phyloP scores from a whole-genome alignment of 2,888 invertebrate species.

The Syritta pipiens region DNA sequence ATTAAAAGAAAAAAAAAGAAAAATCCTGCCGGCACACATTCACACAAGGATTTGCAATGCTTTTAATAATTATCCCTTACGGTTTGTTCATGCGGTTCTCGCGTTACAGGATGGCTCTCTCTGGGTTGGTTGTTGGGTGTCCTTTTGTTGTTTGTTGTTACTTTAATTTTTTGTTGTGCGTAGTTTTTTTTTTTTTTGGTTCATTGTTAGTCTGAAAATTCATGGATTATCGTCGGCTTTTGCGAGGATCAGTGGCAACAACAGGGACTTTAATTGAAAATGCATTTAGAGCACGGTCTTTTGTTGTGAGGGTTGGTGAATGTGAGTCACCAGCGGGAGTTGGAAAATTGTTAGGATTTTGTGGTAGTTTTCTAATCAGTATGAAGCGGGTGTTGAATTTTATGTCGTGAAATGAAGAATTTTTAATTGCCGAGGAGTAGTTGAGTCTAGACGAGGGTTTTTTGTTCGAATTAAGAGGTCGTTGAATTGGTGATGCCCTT shows the following conservation, averaged over 20 bases:
- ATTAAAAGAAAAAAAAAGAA: too few relatives aligned
- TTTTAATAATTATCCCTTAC: constrained; percentile 55
- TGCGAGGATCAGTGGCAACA: constrained; percentile 18
- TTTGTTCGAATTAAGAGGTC: too few relatives aligned
- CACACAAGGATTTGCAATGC: constrained; percentile 34
- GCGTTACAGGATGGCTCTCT: constrained; percentile 27
- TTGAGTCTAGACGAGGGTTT: too few relatives aligned
- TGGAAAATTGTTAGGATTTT: background rate
- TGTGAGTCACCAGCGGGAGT: too few relatives aligned
- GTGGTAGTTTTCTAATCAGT: too few relatives aligned
- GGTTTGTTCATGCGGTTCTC: constrained; percentile 54
- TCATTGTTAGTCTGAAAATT: constrained; percentile 26
- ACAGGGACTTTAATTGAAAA: constrained; percentile 49
- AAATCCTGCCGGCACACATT: constrained; percentile 42
- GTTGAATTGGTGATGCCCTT: too few relatives aligned
- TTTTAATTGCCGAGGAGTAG: too few relatives aligned
- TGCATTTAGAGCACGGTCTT: too few relatives aligned
- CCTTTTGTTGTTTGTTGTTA: constrained; percentile 30
- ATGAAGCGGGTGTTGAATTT: too few relatives aligned
- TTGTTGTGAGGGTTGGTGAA: too few relatives aligned
- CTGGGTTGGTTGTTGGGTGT: background rate
- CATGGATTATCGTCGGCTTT: constrained; percentile 54
- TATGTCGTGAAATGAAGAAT: too few relatives aligned
- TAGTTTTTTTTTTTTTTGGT: constrained; percentile 3
- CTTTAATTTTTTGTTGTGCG: background rate